Evolutionary conservation across 2,113 vertebrate genomes (phyloP).

Genomic region (Noturus placidus): DNA sequence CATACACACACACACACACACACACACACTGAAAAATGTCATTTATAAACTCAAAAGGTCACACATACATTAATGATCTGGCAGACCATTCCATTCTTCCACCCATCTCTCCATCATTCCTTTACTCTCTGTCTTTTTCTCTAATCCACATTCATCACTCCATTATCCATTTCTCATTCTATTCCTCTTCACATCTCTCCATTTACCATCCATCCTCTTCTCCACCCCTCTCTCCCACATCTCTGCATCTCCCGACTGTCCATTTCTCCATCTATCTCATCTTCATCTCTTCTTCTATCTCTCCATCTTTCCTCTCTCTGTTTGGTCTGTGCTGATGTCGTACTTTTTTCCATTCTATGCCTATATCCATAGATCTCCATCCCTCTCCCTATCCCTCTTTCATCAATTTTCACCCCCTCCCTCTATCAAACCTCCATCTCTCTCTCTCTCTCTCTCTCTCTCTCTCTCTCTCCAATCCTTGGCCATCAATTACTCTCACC

Average conservation of each 20-base stretch:
- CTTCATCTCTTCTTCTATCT: slow-evolving; percentile 51
- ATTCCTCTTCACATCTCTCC: not conserved
- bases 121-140: not conserved
- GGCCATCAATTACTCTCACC: too few species aligned
- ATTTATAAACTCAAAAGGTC: slow-evolving; percentile 68
- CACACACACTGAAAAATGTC: slow-evolving; percentile 18
- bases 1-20: slow-evolving; percentile 11
- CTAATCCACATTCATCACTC: slow-evolving; percentile 47
- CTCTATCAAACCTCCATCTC: too few species aligned
- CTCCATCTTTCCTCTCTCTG: slow-evolving; percentile 3
- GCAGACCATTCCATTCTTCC: not conserved
- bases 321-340: not conserved
- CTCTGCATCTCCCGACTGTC: slow-evolving; percentile 45
- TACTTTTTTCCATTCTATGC: not conserved
- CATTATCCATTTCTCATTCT: not conserved
- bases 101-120: not conserved
- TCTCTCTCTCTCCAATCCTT: too few species aligned
- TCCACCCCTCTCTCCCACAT: not conserved
- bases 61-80: slow-evolving; percentile 26
- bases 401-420: too few species aligned
- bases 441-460: too few species aligned
- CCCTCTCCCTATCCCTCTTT: not conserved
- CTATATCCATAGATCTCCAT: slow-evolving; percentile 33
- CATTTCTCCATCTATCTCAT: slow-evolving; percentile 28
- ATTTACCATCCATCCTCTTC: not conserved